These are phyloP conservation scores for Tyrannus savana DNA, from an alignment of 2,113 vertebrate species.

Conservation along the genomic window DNA sequence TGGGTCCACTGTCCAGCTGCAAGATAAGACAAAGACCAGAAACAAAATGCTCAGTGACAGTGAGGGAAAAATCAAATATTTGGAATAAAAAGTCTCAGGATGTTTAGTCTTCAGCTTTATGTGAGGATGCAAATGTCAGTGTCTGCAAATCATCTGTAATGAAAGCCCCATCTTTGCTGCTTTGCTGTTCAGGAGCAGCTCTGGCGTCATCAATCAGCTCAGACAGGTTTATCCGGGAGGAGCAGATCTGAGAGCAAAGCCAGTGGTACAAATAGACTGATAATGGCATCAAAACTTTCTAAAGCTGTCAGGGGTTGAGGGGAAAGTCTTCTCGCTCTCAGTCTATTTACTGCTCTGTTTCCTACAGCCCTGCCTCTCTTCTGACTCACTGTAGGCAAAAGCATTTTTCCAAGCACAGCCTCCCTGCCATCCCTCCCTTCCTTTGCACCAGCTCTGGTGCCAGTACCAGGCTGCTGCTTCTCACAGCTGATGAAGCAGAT, in stretches of 20 bases:
- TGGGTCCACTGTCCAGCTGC: neutral
- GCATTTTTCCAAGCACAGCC: neutral
- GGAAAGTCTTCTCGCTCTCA: neutral
- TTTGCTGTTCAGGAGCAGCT: neutral
- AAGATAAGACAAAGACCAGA: slow-evolving; percentile 10
- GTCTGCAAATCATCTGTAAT: neutral
- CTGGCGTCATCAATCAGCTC: neutral
- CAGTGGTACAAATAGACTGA: neutral
- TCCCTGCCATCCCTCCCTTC: neutral
- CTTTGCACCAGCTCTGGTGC: neutral
- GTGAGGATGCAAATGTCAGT: neutral
- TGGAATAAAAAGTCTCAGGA: slow-evolving; percentile 23
- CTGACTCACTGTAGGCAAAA: neutral
- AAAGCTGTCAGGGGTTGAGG: neutral
- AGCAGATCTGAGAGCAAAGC: neutral
- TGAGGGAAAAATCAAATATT: slow-evolving; percentile 50
- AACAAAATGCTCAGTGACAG: neutral
- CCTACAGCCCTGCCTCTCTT: neutral
- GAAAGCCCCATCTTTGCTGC: neutral
- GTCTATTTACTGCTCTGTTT: neutral
- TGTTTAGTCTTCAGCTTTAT: slow-evolving; percentile 36
- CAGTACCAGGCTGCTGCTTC: neutral
- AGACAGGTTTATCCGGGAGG: slow-evolving; percentile 19
- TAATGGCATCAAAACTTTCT: neutral
- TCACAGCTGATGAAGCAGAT: neutral